These are phyloP conservation scores for Kryptolebias marmoratus DNA, from an alignment of 2,113 vertebrate genomes.

Conservation along the genomic window DNA sequence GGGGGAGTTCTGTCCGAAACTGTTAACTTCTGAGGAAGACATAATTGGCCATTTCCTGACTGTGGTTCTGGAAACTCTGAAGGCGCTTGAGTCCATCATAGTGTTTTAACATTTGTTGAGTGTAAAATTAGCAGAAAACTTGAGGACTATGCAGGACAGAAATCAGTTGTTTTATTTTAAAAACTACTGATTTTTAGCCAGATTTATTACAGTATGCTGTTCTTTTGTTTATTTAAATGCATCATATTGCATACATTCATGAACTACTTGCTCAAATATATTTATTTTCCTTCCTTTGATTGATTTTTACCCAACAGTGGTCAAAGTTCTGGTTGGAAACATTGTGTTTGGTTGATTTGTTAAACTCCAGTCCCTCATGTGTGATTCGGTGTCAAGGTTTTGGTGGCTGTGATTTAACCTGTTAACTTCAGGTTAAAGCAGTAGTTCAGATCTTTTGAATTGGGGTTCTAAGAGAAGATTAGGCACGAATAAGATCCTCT, in stretches of 20 bases:
- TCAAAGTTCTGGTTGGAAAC: conserved; percentile 5
- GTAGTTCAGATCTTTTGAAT: too few relatives aligned
- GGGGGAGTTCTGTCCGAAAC: conserved; percentile 47
- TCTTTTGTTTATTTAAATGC: neutral
- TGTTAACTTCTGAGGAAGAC: conserved; percentile 25
- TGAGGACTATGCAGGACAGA: neutral
- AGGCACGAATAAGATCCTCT: too few relatives aligned
- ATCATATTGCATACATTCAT: neutral
- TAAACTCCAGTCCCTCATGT: conserved; percentile 22
- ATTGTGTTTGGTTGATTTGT: conserved; percentile 21
- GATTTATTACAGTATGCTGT: neutral
- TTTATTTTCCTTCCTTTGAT: neutral
- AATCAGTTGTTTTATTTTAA: neutral
- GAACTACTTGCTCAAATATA: neutral
- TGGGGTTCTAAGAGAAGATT: too few relatives aligned
- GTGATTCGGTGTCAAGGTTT: conserved; percentile 24
- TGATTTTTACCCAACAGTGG: neutral
- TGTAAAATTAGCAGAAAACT: too few relatives aligned
- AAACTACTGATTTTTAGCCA: neutral
- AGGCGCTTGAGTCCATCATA: too few relatives aligned
- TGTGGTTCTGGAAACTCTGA: too few relatives aligned
- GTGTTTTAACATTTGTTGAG: too few relatives aligned
- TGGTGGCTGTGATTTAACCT: neutral
- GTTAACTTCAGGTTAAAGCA: too few relatives aligned
- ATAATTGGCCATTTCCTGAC: conserved; percentile 10